Evolutionary conservation across 2,113 vertebrate species (phyloP), one percentile per base, ranked within the genome.

Genomic region (Naja naja): DNA sequence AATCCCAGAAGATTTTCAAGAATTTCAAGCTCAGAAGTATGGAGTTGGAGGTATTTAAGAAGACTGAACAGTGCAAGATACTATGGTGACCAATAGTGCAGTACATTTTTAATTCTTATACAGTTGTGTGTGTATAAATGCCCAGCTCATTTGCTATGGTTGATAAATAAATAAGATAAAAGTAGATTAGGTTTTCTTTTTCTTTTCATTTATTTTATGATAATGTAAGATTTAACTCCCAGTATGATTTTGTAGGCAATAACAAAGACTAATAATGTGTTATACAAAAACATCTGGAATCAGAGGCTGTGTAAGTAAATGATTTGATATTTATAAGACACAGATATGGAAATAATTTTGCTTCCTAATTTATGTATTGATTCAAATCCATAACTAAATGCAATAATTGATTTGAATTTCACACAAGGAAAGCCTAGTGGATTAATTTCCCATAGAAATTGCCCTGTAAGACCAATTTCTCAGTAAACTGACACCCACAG

Each of bases 1-100:
- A 87, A 99, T 99, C 94, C 99, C 99, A 91, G 98, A 97, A 90
- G 98, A 99, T 97, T 99, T 98, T 47, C 97, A 98, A 95, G 98
- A 98, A 92, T 98, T 98, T 94, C 98, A 97, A 93, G 96, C 97
- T 87, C 98, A 98, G 97, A 97, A 97, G 81, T 97, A 98, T 93
- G 95, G 98, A 45, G 95, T 97, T 97, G 97, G 97, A 92, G 96
- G 97, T 96, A 97, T 92, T 97, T 97, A 96, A 91, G 87, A 30
- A 91, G 43, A 94, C 95, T 94, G 89, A 81, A 93, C 95, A 96
- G 93, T 90, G 18, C n/a, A 93, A 85, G 91, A 47, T 95, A 94
- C 95, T 97, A 95, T 94, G 94, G 92, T 90, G 95, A 94, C 96
- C 91, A 94, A 90, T 95, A 96, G 97, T 97, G 22, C 94, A 94